These are phyloP conservation scores for Chrysochloris asiatica DNA, from an alignment of 2,113 vertebrate species.

Conservation along the genomic window DNA sequence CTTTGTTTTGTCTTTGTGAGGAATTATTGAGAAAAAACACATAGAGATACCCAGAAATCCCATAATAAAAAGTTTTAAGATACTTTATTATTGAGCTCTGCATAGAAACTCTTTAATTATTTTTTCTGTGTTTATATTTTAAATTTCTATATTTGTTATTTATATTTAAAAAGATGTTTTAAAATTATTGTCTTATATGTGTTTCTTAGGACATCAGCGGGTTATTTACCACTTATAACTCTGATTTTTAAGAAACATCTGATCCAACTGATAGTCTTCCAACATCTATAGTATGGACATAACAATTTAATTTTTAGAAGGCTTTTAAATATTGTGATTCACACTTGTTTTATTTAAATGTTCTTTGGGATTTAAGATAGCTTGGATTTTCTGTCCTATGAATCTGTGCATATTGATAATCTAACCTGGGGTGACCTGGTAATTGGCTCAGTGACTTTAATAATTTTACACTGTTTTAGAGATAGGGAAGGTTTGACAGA, in stretches of 20 bases:
- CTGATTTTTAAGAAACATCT: background rate
- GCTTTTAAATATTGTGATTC: background rate
- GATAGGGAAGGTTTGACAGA: background rate
- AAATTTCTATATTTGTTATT: background rate
- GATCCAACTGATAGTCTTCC: background rate
- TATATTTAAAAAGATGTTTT: background rate
- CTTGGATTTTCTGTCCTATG: background rate
- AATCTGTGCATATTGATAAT: background rate
- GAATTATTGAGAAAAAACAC: slow-evolving; percentile 27
- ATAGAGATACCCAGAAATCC: background rate
- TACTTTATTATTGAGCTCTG: slow-evolving; percentile 15
- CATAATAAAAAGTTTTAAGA: slow-evolving; percentile 20
- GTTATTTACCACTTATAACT: background rate
- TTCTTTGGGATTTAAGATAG: background rate
- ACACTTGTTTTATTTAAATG: background rate
- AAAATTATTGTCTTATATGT: background rate
- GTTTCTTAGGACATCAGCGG: background rate
- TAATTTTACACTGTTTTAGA: background rate
- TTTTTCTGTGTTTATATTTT: background rate
- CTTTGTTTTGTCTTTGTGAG: slow-evolving; percentile 40
- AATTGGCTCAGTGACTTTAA: background rate
- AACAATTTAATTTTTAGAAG: background rate
- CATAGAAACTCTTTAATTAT: background rate
- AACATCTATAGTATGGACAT: background rate
- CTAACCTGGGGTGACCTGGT: background rate